These are phyloP conservation scores for Calidris pugnax DNA, from an alignment of 2,113 vertebrate species.

Conservation along the genomic window DNA sequence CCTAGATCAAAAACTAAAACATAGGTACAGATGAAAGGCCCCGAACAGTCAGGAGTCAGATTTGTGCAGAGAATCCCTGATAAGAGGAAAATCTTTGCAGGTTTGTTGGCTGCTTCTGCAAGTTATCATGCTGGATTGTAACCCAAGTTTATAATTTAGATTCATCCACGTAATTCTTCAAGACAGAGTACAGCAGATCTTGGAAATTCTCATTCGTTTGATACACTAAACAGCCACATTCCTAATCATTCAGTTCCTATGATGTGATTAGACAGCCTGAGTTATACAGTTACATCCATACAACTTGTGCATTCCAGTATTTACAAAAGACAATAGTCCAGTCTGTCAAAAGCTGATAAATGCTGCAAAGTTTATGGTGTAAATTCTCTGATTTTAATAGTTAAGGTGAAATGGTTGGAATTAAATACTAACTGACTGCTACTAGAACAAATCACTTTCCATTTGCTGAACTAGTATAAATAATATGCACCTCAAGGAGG, in stretches of 20 bases:
- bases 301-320: not conserved
- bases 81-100: not conserved
- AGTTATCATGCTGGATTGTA: not conserved
- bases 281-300: not conserved
- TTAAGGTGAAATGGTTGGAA: not conserved
- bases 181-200: not conserved
- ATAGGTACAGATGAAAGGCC: not conserved
- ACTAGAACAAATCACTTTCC: not conserved
- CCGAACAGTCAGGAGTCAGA: not conserved
- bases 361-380: not conserved
- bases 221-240: not conserved
- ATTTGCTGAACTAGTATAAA: not conserved
- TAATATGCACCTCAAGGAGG: not conserved
- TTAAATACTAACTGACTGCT: not conserved
- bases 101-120: not conserved
- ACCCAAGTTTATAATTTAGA: not conserved
- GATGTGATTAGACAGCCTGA: not conserved
- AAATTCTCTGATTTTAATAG: not conserved
- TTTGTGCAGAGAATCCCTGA: not conserved
- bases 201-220: not conserved
- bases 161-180: not conserved
- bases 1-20: not conserved
- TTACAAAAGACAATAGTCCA: not conserved
- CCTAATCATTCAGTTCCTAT: not conserved
- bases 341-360: not conserved